These are phyloP conservation scores for Chorisops tibialis DNA, from an alignment of 2,888 invertebrate species.

Conservation along the genomic window DNA sequence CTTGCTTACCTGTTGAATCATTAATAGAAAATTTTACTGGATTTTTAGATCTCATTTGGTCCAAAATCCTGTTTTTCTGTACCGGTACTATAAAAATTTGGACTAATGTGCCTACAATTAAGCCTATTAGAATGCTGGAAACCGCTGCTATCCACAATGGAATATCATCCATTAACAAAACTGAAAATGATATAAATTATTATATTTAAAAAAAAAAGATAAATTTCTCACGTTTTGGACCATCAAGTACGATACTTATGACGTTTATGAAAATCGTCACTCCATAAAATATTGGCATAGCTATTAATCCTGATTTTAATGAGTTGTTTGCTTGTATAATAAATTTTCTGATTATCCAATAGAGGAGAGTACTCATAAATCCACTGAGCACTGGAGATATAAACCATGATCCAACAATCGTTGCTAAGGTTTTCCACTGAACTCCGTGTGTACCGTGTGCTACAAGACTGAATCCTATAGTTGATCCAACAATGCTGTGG, in stretches of 20 bases:
- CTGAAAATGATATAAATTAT: slow-evolving; percentile 52
- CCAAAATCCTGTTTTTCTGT: slow-evolving; percentile 63
- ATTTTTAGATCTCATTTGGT: slow-evolving; percentile 39
- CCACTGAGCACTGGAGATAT: slow-evolving; percentile 93
- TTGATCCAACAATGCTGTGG: slow-evolving; percentile 97
- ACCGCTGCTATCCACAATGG: slow-evolving; percentile 82
- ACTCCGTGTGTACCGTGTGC: slow-evolving; percentile 82
- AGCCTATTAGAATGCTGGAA: slow-evolving; percentile 56
- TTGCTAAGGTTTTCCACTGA: slow-evolving; percentile 75
- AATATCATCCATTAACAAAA: slow-evolving; percentile 82
- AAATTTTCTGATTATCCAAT: slow-evolving; percentile 72
- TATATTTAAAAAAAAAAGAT: slow-evolving; percentile 12
- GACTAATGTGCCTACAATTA: slow-evolving; percentile 68
- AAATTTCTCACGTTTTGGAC: slow-evolving; percentile 71
- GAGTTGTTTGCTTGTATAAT: slow-evolving; percentile 76
- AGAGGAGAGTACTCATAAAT: slow-evolving; percentile 76
- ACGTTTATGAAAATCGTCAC: slow-evolving; percentile 88
- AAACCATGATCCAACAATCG: slow-evolving; percentile 89
- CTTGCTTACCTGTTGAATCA: slow-evolving; percentile 62
- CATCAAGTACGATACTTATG: slow-evolving; percentile 90
- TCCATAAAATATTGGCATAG: slow-evolving; percentile 91
- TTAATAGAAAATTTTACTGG: slow-evolving; percentile 70
- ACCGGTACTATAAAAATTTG: slow-evolving; percentile 77
- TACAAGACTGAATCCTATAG: slow-evolving; percentile 94
- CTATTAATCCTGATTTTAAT: slow-evolving; percentile 74